Base-by-base conservation (phyloP, 2,888 invertebrate genomes). In the Eristalinus sepulchralis region DNA sequence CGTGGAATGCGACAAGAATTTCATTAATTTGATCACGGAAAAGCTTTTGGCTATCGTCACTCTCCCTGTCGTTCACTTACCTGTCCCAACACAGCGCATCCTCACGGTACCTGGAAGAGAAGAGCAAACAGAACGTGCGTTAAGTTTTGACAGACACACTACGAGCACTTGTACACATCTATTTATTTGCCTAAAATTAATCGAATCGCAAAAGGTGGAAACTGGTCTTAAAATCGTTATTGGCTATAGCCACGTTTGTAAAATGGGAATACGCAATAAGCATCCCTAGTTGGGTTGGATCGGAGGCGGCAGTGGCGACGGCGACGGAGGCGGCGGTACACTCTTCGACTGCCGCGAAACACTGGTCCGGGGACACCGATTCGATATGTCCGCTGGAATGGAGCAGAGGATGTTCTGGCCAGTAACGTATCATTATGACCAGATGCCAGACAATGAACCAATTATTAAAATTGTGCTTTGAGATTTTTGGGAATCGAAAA, bases 31-130 rank as follows among this genome's bases (percentile, higher is more conserved):
- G 83, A 66, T 83, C 75, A 47, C 75, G 78, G 72, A 83, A 86
- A 86, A 79, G 73, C 78, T 75, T 86, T 83, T 79, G 68, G 62
- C 66, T 66, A 68, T 70, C 67, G 47, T 75, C 78, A 75, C 78
- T 86, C 78, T 82, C 71, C 34, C 60, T 79, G 64, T 86, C 70
- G 31, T 64, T 75, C 59, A 87, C 94, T 95, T 94, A 97, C 97
- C 97, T 96, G 93, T 97, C 97, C 97, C 97, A 97, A 93, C 97
- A 97, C 66, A 97, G 94, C 22, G 97, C 96, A 89, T 97, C 97
- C 89, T 97, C 97, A 88, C 97, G 95, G 93, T 97, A 97, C 94
- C 97, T 97, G 95, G 88, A 95, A 88, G 92, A 91, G 92, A 92
- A 75, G 57, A 93, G 72, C n/a, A 88, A 78, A 81, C 33, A 82